These are phyloP conservation scores for Prinia subflava DNA, from an alignment of 2,113 vertebrate genomes.

Conservation along the genomic window DNA sequence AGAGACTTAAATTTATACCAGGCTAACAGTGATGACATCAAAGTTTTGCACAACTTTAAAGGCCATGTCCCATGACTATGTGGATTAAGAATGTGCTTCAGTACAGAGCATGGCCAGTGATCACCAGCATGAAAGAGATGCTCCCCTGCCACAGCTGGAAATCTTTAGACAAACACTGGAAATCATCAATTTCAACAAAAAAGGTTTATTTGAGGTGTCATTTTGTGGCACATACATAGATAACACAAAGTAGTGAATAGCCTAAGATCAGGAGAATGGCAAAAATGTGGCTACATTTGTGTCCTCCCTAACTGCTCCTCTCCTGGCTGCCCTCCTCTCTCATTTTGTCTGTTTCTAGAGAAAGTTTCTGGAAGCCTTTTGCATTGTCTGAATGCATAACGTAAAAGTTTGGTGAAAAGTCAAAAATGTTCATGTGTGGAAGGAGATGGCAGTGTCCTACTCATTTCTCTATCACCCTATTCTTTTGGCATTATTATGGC, in stretches of 20 bases:
- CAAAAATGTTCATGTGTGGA: neutral
- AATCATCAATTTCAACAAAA: neutral
- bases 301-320: neutral
- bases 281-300: neutral
- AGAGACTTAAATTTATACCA: neutral
- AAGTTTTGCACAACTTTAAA: neutral
- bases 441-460: neutral
- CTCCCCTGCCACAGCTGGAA: neutral
- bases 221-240: fast-evolving
- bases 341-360: neutral
- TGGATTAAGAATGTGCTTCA: neutral
- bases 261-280: neutral
- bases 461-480: neutral
- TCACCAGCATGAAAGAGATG: neutral
- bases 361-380: neutral
- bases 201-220: neutral
- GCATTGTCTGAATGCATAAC: neutral
- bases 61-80: neutral
- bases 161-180: neutral
- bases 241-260: neutral
- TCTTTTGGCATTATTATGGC: neutral
- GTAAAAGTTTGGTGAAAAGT: neutral
- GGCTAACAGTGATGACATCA: fast-evolving
- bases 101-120: neutral
- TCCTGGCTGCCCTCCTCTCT: neutral